Evolutionary conservation across 2,113 vertebrate genomes (phyloP), one percentile per base, ranked within the genome.

Genomic region (Peucedramus taeniatus): DNA sequence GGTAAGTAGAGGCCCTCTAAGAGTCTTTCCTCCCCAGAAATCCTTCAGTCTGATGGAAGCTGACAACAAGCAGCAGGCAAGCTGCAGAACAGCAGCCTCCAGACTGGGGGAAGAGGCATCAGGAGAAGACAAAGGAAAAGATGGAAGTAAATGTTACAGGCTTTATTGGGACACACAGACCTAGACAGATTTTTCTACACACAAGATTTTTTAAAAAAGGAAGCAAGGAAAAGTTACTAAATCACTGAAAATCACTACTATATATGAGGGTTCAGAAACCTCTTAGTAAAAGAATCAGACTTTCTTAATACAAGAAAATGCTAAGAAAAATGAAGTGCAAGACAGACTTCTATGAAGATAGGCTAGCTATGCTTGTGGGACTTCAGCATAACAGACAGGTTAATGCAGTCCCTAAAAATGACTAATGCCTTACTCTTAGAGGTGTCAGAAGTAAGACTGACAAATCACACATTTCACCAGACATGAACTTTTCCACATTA

Each of bases 271-370:
- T 42, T 93, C 81, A 95, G 81, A 86, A 83, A 92, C 30, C 57
- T 19, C 9, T 63, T 26, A 49, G 64, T 70, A 87, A 76, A 92
- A 83, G 66, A 68, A 69, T n/a, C 69, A 64, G 50, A 33, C 57
- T 64, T 89, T 93, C 81, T 95, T 93, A 94, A 87, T 89, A 93
- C 68, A 83, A 69, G 60, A 70, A 96, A 97, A 97, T 78, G 19
- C 30, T 57, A 33, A 65, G 17, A 47, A 83, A 90, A 90, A 69
- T 45, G 8, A 86, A 77, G 20, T 49, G 50, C 66, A 86, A 44
- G 45, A 39, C 11, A 40, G 19, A 14, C 17, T 83, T 83, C 51
- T 82, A 7, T 20, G 39, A 71, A 71, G 28, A 96, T 15, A 95
- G 42, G 39, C 47, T 47, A 92, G 45, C 66, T 79, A 31, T 51